These are phyloP conservation scores for Machimus rusticus DNA, from an alignment of 2,888 invertebrate species.

Conservation along the genomic window DNA sequence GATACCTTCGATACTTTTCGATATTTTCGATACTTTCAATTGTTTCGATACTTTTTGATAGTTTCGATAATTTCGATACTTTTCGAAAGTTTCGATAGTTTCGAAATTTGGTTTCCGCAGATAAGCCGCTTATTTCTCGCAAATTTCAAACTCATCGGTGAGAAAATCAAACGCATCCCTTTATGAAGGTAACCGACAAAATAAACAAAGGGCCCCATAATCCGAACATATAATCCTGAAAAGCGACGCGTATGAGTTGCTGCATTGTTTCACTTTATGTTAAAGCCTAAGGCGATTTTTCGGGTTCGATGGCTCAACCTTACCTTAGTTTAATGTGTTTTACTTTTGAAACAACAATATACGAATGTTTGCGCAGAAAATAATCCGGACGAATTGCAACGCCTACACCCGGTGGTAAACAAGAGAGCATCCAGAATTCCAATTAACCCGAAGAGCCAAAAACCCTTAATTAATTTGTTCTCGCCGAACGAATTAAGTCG, in stretches of 20 bases:
- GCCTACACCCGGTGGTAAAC: not conserved
- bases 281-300: not conserved
- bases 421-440: not conserved
- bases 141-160: not conserved
- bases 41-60: too few species aligned
- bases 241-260: not conserved
- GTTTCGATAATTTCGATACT: too few species aligned
- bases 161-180: not conserved
- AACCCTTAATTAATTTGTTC: not conserved
- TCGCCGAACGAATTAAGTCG: not conserved
- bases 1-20: too few species aligned
- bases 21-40: too few species aligned
- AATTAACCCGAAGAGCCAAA: not conserved
- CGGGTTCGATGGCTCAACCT: not conserved
- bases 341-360: not conserved
- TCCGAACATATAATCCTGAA: not conserved
- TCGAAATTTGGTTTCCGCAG: not conserved
- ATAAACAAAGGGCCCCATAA: not conserved
- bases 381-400: not conserved
- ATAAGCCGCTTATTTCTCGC: not conserved
- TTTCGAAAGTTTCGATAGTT: too few species aligned
- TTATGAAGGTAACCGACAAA: not conserved
- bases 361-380: not conserved
- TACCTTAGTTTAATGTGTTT: not conserved
- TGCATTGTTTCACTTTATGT: not conserved